Base-by-base conservation (phyloP, 2,113 vertebrate species). In the Vimba vimba region DNA sequence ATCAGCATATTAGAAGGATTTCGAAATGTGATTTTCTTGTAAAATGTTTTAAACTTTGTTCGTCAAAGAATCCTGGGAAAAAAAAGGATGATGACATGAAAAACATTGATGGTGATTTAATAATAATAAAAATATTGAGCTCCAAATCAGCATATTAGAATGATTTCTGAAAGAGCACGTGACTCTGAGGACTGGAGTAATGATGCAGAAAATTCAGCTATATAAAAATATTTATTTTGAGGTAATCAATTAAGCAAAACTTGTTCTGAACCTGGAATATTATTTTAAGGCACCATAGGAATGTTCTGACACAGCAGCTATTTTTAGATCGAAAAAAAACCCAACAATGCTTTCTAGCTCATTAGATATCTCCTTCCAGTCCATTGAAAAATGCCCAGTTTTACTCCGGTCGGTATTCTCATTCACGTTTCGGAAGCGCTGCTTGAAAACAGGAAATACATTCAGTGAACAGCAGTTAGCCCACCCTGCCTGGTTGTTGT, bases 391-490 rank as follows among this genome's bases (percentile, higher is more conserved):
- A 52, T 82, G 57, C 9, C 39, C 76, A 43, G 15, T 82, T 39
- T 69, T 71, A 30, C 17, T 36, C 52, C 12, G 25, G 43, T 64
- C 84, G 45, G 10, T 25, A 13, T 82, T 69, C 77, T 91, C 89
- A 91, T 90, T 92, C 90, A 89, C 92, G 87, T 87, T 87, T 87
- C 71, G 52, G 74, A 87, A 83, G 45, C 87, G 39, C 66, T 59
- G 69, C 82, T 86, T 76, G 76, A 91, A 92, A 92, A 91, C 90
- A 92, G 93, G 90, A 92, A 92, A 80, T 86, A 73, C 50, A 85
- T 73, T 57, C 30, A 86, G 82, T 64, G 68, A 87, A 71, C 60
- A 45, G 57, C 57, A 64, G 75, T 66, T 33, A 81, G 74, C 86
- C 77, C 83, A 52, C 88, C 76, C 82, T 89, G 88, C 87, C 47